Evolutionary conservation across 2,888 invertebrate species (phyloP).

Genomic region (Asteroscopus sphinx): DNA sequence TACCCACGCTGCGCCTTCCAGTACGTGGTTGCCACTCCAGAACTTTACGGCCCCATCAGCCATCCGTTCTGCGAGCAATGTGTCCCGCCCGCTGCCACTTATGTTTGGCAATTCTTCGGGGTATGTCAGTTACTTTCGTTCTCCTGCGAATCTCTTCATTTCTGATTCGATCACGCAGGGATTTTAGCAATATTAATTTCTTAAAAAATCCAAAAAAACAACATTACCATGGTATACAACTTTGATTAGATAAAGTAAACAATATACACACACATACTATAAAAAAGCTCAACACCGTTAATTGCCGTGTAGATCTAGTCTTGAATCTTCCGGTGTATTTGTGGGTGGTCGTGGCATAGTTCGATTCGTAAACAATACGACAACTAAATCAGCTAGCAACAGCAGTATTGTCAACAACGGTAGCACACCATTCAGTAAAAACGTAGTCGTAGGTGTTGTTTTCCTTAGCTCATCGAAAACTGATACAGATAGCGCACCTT

Average conservation of each 20-base stretch:
- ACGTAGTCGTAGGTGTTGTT: constrained; percentile 48
- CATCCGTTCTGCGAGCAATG: too few species aligned
- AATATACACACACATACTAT: too few species aligned
- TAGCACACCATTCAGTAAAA: constrained; percentile 74
- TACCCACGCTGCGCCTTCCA: too few species aligned
- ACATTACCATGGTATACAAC: neutral
- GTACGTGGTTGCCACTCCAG: too few species aligned
- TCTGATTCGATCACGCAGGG: too few species aligned
- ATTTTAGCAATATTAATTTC: too few species aligned
- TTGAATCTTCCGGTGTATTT: neutral
- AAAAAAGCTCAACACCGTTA: constrained; percentile 4
- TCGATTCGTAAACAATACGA: constrained; percentile 69
- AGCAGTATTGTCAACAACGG: constrained; percentile 74
- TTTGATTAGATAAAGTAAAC: too few species aligned
- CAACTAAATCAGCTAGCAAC: constrained; percentile 72
- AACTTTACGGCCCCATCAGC: too few species aligned
- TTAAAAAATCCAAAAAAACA: neutral
- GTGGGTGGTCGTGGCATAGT: neutral
- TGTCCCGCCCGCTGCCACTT: too few species aligned
- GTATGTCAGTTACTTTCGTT: too few species aligned
- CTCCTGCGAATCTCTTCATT: too few species aligned
- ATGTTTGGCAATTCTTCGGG: too few species aligned
- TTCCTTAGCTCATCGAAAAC: constrained; percentile 37
- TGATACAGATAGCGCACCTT: constrained; percentile 54
- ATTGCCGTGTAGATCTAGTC: neutral